Evolutionary conservation across 1,140 invertebrate genomes (phyloP).

Genomic region (Cecropterus lyciades): DNA sequence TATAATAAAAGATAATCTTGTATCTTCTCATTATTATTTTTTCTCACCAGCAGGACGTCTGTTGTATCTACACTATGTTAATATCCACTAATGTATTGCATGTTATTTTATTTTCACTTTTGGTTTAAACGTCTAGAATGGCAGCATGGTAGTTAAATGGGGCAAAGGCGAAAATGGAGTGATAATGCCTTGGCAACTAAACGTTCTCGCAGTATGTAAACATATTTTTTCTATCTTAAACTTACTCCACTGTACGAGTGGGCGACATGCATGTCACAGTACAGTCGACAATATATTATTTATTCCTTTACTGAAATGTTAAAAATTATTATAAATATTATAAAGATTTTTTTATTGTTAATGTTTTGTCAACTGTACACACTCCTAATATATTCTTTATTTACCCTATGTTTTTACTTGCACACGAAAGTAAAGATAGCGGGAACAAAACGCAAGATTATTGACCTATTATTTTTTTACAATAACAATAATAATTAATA

Average conservation of each 20-base stretch:
- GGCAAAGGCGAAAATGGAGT: slow-evolving; percentile 77
- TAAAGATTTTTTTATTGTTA: neutral
- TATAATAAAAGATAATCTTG: too few relatives aligned
- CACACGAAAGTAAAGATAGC: slow-evolving; percentile 8
- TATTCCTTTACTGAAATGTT: neutral
- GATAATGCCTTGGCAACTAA: slow-evolving; percentile 81
- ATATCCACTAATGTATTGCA: slow-evolving; percentile 50
- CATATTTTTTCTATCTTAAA: slow-evolving; percentile 48
- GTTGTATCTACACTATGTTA: slow-evolving; percentile 21
- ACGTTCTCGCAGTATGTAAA: slow-evolving; percentile 76
- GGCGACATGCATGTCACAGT: slow-evolving; percentile 17
- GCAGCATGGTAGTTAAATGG: slow-evolving; percentile 83
- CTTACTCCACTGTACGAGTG: slow-evolving; percentile 21
- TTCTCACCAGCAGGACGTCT: slow-evolving; percentile 6
- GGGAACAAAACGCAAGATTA: neutral
- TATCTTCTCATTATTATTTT: too few relatives aligned
- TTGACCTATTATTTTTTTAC: too few relatives aligned
- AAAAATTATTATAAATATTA: neutral
- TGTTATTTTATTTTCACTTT: slow-evolving; percentile 74
- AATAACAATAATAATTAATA: too few relatives aligned
- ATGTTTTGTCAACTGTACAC: slow-evolving; percentile 21
- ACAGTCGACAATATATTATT: slow-evolving; percentile 14
- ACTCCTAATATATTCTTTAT: neutral
- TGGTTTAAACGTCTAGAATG: slow-evolving; percentile 76
- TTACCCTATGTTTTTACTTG: slow-evolving; percentile 2